These are phyloP conservation scores for Drosophila pseudoananassae DNA, from an alignment of 1,140 invertebrate species.

Conservation along the genomic window DNA sequence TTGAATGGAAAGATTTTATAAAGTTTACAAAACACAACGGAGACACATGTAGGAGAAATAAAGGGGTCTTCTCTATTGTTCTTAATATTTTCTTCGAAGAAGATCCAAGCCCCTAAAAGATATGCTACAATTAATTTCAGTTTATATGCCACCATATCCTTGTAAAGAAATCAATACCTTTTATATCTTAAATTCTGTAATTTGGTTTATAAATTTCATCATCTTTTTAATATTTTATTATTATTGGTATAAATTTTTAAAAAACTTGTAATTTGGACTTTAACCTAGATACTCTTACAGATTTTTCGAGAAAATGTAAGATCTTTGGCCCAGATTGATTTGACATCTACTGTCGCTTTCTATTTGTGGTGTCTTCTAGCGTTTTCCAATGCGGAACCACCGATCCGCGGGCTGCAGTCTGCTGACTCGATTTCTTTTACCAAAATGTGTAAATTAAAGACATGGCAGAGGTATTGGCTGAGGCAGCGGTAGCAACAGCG, in stretches of 20 bases:
- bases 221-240: background rate
- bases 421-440: conserved; percentile 72
- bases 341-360: conserved; percentile 21
- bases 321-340: conserved; percentile 29
- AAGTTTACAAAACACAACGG: no score
- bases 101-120: background rate
- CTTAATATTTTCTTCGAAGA: background rate
- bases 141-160: background rate
- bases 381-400: conserved; percentile 39
- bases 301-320: background rate
- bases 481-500: conserved; percentile 1
- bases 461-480: conserved; percentile 23
- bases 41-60: no score
- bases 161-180: background rate
- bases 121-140: background rate
- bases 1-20: no score
- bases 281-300: background rate
- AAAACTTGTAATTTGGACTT: background rate
- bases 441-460: conserved; percentile 70
- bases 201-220: background rate
- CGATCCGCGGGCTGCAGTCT: conserved; percentile 37
- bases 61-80: no score
- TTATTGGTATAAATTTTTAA: background rate
- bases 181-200: background rate
- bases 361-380: conserved; percentile 41